These are phyloP conservation scores for Cichlasoma orientale DNA, from an alignment of 2,797 vertebrate genomes.

Conservation along the genomic window DNA sequence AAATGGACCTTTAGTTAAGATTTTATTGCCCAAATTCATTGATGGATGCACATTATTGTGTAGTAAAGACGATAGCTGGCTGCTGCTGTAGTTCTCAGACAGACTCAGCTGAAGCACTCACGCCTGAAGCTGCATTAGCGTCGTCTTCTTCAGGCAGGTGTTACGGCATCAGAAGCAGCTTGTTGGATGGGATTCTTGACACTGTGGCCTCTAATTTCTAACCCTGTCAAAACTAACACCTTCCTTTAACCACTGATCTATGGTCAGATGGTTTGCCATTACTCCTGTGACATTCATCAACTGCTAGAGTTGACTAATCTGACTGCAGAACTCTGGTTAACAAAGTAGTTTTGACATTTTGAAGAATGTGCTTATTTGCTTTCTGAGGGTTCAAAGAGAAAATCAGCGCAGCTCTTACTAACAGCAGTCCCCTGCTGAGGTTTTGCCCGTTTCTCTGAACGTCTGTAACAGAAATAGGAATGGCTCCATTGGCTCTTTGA, in stretches of 20 bases:
- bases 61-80: background rate
- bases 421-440: background rate
- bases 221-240: slow-evolving; percentile 30
- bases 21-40: background rate
- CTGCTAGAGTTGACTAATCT: background rate
- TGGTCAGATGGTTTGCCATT: slow-evolving; percentile 35
- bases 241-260: slow-evolving; percentile 39
- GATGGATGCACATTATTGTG: background rate
- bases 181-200: slow-evolving; percentile 68
- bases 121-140: background rate
- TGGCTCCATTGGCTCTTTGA: no score
- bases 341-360: slow-evolving; percentile 35
- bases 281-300: background rate
- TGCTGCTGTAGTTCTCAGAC: background rate
- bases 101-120: background rate
- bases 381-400: background rate
- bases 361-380: slow-evolving; percentile 19
- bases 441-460: background rate
- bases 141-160: background rate
- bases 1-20: background rate
- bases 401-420: no score
- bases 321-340: slow-evolving; percentile 50
- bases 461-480: background rate
- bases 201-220: slow-evolving; percentile 15
- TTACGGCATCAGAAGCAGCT: slow-evolving; percentile 30